A percentile compares a stretch with the other conserved stretches of the same genome.
Evolutionary conservation across 2,888 invertebrate genomes (phyloP).

Genomic region (Caenorhabditis afra): DNA sequence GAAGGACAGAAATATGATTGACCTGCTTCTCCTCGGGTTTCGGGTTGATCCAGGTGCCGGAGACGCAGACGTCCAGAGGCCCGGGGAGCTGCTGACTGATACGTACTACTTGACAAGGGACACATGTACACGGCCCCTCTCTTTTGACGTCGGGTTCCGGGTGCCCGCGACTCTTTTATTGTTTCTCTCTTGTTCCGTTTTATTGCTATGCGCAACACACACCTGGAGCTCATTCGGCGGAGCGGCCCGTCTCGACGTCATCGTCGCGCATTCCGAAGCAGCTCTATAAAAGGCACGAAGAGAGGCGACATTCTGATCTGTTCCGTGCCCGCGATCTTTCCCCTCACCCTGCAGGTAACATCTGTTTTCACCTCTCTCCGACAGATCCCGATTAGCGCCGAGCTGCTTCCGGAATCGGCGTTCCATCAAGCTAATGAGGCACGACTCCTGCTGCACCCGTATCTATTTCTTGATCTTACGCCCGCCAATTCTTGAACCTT

Average conservation of each 20-base stretch:
- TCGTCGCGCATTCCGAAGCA: slow-evolving; percentile 32
- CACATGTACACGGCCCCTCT: slow-evolving; percentile 37
- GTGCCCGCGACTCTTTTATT: slow-evolving; percentile 16
- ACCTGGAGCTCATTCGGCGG: slow-evolving; percentile 21
- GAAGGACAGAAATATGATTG: slow-evolving; percentile 34
- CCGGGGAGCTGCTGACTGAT: slow-evolving; percentile 38
- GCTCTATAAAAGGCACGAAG: slow-evolving; percentile 17
- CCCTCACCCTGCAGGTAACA: neutral
- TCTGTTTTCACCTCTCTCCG: neutral
- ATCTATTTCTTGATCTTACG: slow-evolving; percentile 10
- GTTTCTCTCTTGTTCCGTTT: slow-evolving; percentile 24
- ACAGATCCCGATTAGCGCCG: neutral
- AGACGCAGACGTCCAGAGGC: slow-evolving; percentile 34
- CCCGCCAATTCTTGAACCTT: slow-evolving; percentile 33
- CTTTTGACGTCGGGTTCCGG: slow-evolving; percentile 29
- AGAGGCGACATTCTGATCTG: slow-evolving; percentile 11
- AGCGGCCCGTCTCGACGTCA: slow-evolving; percentile 39
- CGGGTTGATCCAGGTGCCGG: slow-evolving; percentile 44
- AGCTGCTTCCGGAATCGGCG: neutral
- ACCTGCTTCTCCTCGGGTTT: slow-evolving; percentile 56
- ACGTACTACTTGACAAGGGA: slow-evolving; percentile 42
- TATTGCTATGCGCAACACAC: slow-evolving; percentile 40
- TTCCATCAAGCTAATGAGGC: neutral
- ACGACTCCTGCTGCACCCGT: neutral
- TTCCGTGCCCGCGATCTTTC: too few species aligned